Evolutionary conservation across 37 sponge, comb jelly and placozoan species (phyloP).

Genomic region (Oopsacas minuta): DNA sequence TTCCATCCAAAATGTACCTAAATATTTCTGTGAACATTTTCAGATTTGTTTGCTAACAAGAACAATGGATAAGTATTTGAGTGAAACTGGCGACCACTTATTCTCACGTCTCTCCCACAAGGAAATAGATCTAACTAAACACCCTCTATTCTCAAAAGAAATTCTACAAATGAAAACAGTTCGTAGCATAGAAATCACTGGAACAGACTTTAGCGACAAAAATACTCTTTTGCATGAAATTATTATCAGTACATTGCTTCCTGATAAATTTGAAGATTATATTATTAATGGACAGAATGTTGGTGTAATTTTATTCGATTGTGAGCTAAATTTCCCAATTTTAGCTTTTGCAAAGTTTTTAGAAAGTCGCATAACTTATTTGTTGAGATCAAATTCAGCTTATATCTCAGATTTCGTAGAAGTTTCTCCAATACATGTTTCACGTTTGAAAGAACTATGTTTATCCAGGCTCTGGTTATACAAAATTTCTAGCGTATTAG

Average conservation of each 20-base stretch:
- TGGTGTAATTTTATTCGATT: not conserved
- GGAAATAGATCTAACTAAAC: not conserved
- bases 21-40: too few species aligned
- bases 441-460: not conserved
- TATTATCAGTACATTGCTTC: not conserved
- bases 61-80: not conserved
- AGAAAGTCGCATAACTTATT: not conserved
- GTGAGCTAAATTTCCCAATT: slow-evolving; percentile 8
- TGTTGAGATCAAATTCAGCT: not conserved
- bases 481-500: not conserved
- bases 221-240: not conserved
- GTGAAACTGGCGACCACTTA: not conserved
- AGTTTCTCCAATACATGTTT: not conserved
- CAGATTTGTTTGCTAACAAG: too few species aligned
- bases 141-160: not conserved
- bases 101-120: not conserved
- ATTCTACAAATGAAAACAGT: not conserved
- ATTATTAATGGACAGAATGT: not conserved
- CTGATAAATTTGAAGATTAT: not conserved
- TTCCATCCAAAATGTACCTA: too few species aligned
- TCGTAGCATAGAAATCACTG: not conserved
- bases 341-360: not conserved
- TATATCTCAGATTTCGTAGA: not conserved
- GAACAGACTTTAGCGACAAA: not conserved
- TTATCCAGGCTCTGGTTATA: not conserved